Evolutionary conservation across 2,113 vertebrate species (phyloP), one percentile per base, ranked within the genome.

Genomic region (Formicarius rufipectus): DNA sequence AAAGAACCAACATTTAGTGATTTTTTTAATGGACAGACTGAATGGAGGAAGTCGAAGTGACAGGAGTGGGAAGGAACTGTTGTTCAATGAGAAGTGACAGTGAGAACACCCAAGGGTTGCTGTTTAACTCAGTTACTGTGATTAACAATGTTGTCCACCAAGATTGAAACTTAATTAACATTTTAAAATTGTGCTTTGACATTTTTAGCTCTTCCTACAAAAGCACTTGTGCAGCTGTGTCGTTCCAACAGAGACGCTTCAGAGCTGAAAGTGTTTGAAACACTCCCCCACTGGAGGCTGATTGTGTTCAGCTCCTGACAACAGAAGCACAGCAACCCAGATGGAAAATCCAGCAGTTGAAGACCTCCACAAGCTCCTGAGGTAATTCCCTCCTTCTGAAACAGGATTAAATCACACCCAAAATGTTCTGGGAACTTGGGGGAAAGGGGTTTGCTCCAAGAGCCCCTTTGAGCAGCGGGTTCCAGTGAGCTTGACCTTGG

Each of bases 141-240:
- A 96, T 96, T 95, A 95, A 90, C 85, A 96, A 76, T 35, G 59
- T 87, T 96, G 52, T 60, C 84, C 86, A 85, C 63, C 90, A 97
- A 95, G 94, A 80, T 9, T 91, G 93, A 72, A 94, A 78, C 78
- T 90, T 93, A 96, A 95, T 94, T 94, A 95, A 81, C 94, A 93
- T 95, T 95, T 97, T 78, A 21, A 94, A 97, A 96, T 89, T 92
- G 45, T 78, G 62, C 71, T 95, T 94, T 95, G 95, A 84, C 63
- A 82, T 93, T 92, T 91, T 91, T 75, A 93, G 69, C 77, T 92
- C 49, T 78, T 84, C 62, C 76, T 89, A 77, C 63, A 84, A 93
- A 93, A 90, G 39, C 55, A 25, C 58, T 84, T 33, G 52, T 49
- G 82, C 42, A 89, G 89, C 94, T 87, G 63, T 71, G 85, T 21